Evolutionary conservation across 2,888 invertebrate genomes (phyloP), one percentile per base, ranked within the genome.

Genomic region (Drosophila fulvimacula): DNA sequence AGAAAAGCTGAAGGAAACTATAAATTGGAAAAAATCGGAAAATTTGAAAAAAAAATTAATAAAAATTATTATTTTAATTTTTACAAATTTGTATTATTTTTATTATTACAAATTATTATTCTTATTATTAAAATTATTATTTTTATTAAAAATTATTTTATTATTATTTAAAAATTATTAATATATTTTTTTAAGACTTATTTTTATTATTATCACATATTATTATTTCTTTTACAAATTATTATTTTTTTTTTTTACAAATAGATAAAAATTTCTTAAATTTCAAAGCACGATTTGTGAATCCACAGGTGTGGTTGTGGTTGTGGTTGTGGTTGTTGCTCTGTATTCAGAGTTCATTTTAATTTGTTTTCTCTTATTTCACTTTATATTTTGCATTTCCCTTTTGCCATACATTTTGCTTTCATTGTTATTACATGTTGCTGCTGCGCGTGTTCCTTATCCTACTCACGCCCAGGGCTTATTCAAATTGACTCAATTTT

Each of bases 401-500:
- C 56, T 64, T 49, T 59, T 73, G 30, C 30, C 10, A 30, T 30
- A 30, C 30, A 30, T 10, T 30, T 30, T 30, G 34, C 53, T 49
- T 62, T 61, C 65, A 67, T 76, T 70, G 66, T 67, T 69, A 59
- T 69, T 69, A 63, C 68, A 36, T 56, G 58, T 57, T 49, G 42
- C 19, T 39, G 52, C 21, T 52, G 64, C 64, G 46, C 61, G 36
- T 66, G 53, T 55, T 71, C 68, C 68, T 69, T 67, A 56, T 73
- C 62, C 70, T 64, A 36, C 69, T 57, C 51, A 48, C 41, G 64
- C 79, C 62, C 76, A 39, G 48, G 61, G 82, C 73, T 85, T 89
- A 89, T 89, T 88, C 81, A 88, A 85, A 89, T 89, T 82, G 78
- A 89, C 66, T 88, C 74, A 85, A 89, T 85, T 85, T 88, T 89